Evolutionary conservation across 30 jellyfish, hydroid and myxozoan species (phyloP).

Genomic region (Rhopilema esculentum): DNA sequence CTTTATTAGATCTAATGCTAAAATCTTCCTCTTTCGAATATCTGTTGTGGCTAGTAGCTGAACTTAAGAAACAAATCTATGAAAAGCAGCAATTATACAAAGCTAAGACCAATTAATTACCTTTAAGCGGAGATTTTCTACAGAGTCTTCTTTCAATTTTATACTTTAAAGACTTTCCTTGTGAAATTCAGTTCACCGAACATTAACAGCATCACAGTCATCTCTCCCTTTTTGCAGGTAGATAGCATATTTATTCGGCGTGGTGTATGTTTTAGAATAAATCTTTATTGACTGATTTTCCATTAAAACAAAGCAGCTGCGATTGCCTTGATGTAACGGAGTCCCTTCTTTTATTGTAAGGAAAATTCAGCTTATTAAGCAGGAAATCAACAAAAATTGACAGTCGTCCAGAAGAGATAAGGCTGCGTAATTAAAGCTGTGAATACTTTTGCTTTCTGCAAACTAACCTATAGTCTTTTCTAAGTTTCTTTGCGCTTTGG

Average conservation of each 20-base stretch:
- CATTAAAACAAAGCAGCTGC: background rate
- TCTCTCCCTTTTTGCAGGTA: background rate
- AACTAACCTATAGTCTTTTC: background rate
- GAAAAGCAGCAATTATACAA: no score
- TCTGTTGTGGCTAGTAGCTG: no score
- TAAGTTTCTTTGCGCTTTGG: background rate
- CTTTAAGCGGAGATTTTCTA: no score
- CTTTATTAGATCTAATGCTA: no score
- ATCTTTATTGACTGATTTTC: background rate
- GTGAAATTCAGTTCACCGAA: no score
- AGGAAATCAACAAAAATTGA: background rate
- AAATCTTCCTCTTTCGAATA: no score
- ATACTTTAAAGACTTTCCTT: no score
- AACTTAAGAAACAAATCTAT: no score
- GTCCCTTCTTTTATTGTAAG: background rate
- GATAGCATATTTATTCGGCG: background rate
- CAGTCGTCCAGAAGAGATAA: background rate
- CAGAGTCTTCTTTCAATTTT: no score
- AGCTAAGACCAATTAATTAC: no score
- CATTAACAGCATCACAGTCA: background rate
- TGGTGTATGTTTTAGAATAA: background rate
- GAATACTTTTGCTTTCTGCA: background rate
- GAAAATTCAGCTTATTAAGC: background rate
- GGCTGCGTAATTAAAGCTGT: background rate
- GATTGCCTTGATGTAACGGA: background rate